Percentiles rank a stretch among this genome's conserved stretches.
Conservation (phyloP, 1,140 invertebrate species). For the Drosophila neocordata region DNA sequence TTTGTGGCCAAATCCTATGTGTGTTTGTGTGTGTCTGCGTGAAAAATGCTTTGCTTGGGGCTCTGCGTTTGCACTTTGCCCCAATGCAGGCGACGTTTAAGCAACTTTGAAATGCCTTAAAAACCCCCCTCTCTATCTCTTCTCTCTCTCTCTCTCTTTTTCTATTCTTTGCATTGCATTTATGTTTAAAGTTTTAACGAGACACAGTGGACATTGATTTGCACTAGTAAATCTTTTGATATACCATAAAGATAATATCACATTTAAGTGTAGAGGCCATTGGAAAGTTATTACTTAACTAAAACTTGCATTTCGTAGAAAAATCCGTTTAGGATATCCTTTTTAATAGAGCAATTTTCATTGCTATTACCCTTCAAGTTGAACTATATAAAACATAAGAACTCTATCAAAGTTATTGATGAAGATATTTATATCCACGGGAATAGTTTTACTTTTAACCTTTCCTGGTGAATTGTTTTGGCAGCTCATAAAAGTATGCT, state of each 20-base stretch:
- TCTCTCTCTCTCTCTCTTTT: background rate
- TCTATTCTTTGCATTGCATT: background rate
- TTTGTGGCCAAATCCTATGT: constrained; percentile 64
- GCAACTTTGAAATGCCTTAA: constrained; percentile 60
- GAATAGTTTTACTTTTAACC: no score
- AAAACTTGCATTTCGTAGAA: no score
- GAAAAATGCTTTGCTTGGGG: constrained; percentile 54
- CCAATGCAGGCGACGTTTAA: constrained; percentile 14
- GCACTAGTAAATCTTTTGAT: background rate
- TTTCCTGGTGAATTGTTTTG: no score
- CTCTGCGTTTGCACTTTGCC: constrained; percentile 70
- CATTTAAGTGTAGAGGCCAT: constrained; percentile 31
- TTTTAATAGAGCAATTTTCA: no score
- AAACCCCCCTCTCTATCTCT: background rate
- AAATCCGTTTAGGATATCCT: no score
- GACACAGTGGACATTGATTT: background rate
- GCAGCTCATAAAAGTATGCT: no score
- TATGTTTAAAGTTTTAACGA: background rate
- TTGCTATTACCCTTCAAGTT: no score
- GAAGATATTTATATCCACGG: no score
- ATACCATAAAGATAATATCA: background rate
- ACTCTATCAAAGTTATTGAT: no score
- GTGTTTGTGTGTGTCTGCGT: constrained; percentile 40
- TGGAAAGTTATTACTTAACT: constrained; percentile 5
- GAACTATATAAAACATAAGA: no score